Conservation (phyloP, 2,113 vertebrate genomes). For the Pangasianodon hypophthalmus region DNA sequence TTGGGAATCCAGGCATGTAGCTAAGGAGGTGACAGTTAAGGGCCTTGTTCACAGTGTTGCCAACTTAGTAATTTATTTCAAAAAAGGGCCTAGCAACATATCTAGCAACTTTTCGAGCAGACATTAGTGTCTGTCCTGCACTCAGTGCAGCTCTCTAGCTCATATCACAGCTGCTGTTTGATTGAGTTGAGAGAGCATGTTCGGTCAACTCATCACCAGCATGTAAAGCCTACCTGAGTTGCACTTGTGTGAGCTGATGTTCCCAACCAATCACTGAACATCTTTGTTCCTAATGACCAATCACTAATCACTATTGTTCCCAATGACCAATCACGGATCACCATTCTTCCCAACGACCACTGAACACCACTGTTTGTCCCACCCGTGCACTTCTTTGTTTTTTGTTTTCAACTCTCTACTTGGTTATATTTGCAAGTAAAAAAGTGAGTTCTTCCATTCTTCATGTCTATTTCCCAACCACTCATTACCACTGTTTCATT, state of each 20-base stretch:
- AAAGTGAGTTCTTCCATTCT: no score
- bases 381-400: neutral
- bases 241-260: neutral
- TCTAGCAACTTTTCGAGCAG: neutral
- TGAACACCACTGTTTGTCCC: neutral
- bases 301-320: neutral
- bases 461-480: neutral
- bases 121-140: neutral
- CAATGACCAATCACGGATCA: neutral
- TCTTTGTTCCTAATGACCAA: neutral
- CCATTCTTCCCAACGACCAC: neutral
- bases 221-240: neutral
- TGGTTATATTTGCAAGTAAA: neutral
- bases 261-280: neutral
- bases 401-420: neutral
- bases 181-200: neutral
- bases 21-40: conserved; percentile 4
- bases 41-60: neutral
- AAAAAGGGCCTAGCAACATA: neutral
- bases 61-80: neutral
- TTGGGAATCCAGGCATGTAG: neutral
- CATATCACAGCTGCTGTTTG: neutral
- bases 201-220: neutral
- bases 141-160: neutral
- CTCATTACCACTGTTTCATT: neutral